A percentile compares a stretch with the other conserved stretches of the same genome.
phyloP scores from a whole-genome alignment of 2,113 vertebrate genomes.

The Rhineura floridana region DNA sequence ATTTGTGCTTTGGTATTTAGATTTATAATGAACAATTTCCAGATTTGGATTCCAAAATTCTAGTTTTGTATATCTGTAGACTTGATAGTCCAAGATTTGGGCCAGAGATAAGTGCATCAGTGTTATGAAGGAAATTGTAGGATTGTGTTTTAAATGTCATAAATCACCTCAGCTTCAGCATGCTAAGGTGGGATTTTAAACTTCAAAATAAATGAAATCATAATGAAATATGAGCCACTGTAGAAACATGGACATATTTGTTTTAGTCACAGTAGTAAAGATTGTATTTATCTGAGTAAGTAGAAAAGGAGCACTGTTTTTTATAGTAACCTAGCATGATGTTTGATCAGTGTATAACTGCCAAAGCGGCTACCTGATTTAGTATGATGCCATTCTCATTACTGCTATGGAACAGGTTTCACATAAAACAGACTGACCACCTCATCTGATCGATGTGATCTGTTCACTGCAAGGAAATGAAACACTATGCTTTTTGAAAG shows the following conservation, averaged over 20 bases:
- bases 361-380: not conserved
- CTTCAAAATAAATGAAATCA: not conserved
- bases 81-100: not conserved
- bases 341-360: conserved; percentile 6
- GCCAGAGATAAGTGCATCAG: not conserved
- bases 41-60: not conserved
- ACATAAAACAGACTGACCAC: not conserved
- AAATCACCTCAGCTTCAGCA: not conserved
- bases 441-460: not conserved
- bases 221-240: not conserved
- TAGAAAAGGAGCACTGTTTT: conserved; percentile 6
- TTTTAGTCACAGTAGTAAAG: not conserved
- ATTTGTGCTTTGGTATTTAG: not conserved
- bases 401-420: conserved; percentile 6
- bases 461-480: not conserved
- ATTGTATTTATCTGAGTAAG: conserved; percentile 8
- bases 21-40: not conserved
- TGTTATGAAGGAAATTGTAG: not conserved
- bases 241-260: not conserved
- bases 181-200: not conserved
- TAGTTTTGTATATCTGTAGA: conserved; percentile 38
- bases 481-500: not conserved
- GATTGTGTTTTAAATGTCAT: not conserved
- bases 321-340: conserved; percentile 18
- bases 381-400: not conserved